Evolutionary conservation across 2,888 invertebrate species (phyloP), one percentile per base, ranked within the genome.

Genomic region (Tuta absoluta): DNA sequence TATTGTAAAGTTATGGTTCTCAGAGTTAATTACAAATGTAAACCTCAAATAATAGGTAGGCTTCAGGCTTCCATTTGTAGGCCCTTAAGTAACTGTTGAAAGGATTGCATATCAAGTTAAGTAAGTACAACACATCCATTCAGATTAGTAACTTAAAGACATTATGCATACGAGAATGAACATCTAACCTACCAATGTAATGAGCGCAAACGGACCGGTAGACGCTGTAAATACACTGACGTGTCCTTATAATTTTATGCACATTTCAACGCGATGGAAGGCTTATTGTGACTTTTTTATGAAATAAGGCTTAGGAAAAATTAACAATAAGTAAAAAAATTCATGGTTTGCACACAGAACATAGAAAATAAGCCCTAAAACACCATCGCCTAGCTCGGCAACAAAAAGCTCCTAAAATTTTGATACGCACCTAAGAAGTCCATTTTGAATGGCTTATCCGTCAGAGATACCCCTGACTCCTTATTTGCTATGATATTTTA

Each of bases 361-460:
- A 61, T 5, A 38, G 56, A 62, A 33, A 66, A 63, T 49, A 28
- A 17, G 5, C 14, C 12, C n/a, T 14, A 38, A 48, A 66, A 33
- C 17, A 33, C 10, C 0, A 57, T 41, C 56, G 61, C 66, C 68
- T 67, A 64, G 62, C 64, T 51, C 24, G 56, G 41, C 41, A 21
- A 53, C 56, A 63, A 61, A 65, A 64, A 61, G 48, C n/a, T 10
- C 57, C 11, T 21, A 49, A 72, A 71, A 57, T 63, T 48, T 41
- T 51, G 58, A 65, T 71, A 79, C 85, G 71, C 78, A 87, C 87
- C 85, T 69, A 71, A 73, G 28, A 75, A 74, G 73, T 76, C 72
- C 87, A 87, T 87, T 73, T 74, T 74, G 67, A 68, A 37, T 64
- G 57, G 59, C 69, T 66, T 67, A 63, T 19, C 63, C 71, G 65